phyloP scores from a whole-genome alignment of 1,140 invertebrate genomes.

The Aphelenchoides fujianensis region DNA sequence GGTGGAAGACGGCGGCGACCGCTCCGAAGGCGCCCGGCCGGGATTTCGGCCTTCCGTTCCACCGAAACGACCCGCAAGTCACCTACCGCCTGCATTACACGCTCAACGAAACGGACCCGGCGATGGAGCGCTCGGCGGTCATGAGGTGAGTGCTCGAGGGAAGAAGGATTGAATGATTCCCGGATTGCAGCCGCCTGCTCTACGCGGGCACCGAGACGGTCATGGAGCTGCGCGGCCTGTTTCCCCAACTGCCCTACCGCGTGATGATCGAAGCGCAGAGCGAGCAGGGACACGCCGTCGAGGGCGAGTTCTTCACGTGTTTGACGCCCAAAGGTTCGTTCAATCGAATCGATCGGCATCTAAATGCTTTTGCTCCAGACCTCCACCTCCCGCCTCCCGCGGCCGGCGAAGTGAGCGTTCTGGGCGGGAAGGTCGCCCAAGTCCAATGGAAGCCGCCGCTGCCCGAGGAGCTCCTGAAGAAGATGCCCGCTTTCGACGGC shows the following conservation, averaged over 20 bases:
- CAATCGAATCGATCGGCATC: neutral
- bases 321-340: neutral
- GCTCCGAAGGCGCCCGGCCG: neutral
- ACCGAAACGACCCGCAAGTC: neutral
- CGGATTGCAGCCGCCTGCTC: neutral
- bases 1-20: constrained; percentile 4
- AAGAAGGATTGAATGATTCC: neutral
- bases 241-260: neutral
- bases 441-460: constrained; percentile 13
- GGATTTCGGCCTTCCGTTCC: no score
- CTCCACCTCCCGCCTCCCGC: neutral
- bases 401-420: neutral
- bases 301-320: constrained; percentile 3
- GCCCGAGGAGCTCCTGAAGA: neutral
- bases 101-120: neutral
- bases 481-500: constrained; percentile 12
- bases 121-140: neutral
- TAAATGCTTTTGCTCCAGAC: constrained; percentile 2
- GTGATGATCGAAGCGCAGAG: constrained; percentile 3
- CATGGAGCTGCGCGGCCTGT: constrained; percentile 12
- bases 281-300: neutral
- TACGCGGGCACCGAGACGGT: neutral
- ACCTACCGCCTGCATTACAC: neutral
- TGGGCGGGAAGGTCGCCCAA: neutral
- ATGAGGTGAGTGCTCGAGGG: neutral